Evolutionary conservation across 1,140 invertebrate genomes (phyloP), one percentile per base, ranked within the genome.

Genomic region (Anastrepha ludens): DNA sequence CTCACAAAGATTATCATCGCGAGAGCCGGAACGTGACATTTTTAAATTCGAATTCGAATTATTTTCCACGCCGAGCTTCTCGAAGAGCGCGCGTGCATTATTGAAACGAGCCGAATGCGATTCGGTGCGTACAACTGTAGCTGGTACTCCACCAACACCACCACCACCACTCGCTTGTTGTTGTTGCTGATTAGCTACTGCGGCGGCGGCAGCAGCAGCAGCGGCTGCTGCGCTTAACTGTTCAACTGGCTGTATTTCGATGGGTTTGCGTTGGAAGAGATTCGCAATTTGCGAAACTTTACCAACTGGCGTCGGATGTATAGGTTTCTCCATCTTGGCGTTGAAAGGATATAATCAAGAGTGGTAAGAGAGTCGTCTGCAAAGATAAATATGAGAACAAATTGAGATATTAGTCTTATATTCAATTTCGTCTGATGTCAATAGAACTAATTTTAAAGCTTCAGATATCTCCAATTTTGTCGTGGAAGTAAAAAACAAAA

Each of bases 221-320:
- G 92, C 91, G 2, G 91, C 92, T n/a, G 92, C 90, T 70, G 90
- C 91, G 78, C 89, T 92, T 29, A 92, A 88, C 86, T 89, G 93
- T 90, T 92, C 92, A 47, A 92, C 92, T 13, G 92, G 92, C 87
- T 92, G 91, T 15, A 92, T 92, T 86, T 93, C 92, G 41, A 93
- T 90, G n/a, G 94, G 94, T 88, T 94, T 94, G 17, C 95, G 95
- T 94, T 97, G 96, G 93, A 98, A 98, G 91, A 98, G 97, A 93
- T 97, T 97, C 55, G 97, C 97, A 87, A 98, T 98, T 94, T 98
- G 97, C 59, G 97, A 97, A 90, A 98, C 97, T 94, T 98, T 98
- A 89, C 96, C 91, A 90, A 97, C 96, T 89, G 95, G 94, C 86
- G 94, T 92, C 89, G 90, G 89, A 90, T 96, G 96, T 93, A 97